phyloP scores from a whole-genome alignment of 2,888 invertebrate species.

The Acronicta aceris region DNA sequence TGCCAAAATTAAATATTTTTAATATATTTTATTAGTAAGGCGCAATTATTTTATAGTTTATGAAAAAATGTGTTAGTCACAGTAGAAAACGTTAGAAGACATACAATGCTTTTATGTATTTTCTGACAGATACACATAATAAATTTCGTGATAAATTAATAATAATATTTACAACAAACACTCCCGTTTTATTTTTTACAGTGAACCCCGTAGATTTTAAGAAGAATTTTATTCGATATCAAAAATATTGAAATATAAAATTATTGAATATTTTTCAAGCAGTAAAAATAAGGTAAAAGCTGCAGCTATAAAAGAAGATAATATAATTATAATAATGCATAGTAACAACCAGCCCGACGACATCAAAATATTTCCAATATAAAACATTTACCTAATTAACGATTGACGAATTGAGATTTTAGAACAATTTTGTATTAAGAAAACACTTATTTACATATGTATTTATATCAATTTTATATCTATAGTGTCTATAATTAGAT shows the following conservation, averaged over 20 bases:
- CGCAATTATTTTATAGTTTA: constrained; percentile 22
- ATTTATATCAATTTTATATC: background rate
- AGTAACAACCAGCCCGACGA: constrained; percentile 43
- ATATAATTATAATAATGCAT: constrained; percentile 35
- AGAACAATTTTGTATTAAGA: constrained; percentile 30
- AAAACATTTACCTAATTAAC: constrained; percentile 27
- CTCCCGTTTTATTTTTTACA: background rate
- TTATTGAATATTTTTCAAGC: constrained; percentile 34
- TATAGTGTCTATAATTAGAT: too few species aligned
- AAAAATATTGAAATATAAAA: constrained; percentile 4
- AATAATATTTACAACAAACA: constrained; percentile 30
- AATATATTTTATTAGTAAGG: constrained; percentile 50
- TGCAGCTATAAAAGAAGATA: constrained; percentile 40
- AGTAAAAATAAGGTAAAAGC: constrained; percentile 46
- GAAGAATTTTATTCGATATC: background rate
- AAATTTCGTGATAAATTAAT: too few species aligned
- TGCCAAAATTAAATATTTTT: constrained; percentile 15
- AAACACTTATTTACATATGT: background rate
- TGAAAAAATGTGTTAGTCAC: constrained; percentile 61
- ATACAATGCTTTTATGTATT: constrained; percentile 31
- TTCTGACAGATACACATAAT: constrained; percentile 19
- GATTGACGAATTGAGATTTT: constrained; percentile 31
- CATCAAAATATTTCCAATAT: constrained; percentile 9
- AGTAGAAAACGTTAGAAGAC: constrained; percentile 52
- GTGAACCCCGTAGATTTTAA: background rate